A percentile compares a stretch with the other conserved stretches of the same genome.
Conservation (phyloP, 2,113 vertebrate species). For the Takifugu flavidus region DNA sequence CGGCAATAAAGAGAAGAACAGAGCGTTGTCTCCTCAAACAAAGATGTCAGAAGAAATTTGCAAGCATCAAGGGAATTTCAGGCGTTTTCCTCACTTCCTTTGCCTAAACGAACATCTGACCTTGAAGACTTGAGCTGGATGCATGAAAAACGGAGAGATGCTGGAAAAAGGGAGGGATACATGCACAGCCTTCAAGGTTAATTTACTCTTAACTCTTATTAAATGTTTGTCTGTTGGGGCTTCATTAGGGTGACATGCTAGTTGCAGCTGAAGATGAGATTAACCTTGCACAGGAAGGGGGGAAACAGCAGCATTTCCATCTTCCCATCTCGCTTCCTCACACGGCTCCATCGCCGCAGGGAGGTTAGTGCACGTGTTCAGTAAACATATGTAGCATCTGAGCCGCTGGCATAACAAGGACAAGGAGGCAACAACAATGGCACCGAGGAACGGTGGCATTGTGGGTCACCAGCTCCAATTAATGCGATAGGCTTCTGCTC, state of each 20-base stretch:
- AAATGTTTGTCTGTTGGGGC: conserved; percentile 77
- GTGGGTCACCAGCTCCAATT: conserved; percentile 40
- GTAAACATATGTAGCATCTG: conserved; percentile 61
- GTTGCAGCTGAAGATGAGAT: conserved; percentile 66
- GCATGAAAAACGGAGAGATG: conserved; percentile 29
- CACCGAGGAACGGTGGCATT: conserved; percentile 11
- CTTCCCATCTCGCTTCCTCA: conserved; percentile 53
- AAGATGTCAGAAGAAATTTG: conserved; percentile 63
- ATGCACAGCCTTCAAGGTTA: conserved; percentile 78
- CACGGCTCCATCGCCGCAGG: conserved; percentile 38
- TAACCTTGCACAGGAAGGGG: conserved; percentile 69
- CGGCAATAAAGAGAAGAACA: conserved; percentile 43
- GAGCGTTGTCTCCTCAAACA: conserved; percentile 42
- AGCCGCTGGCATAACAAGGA: conserved; percentile 64
- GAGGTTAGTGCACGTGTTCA: conserved; percentile 42
- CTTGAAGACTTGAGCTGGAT: conserved; percentile 68
- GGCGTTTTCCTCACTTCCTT: conserved; percentile 60
- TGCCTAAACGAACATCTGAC: conserved; percentile 67
- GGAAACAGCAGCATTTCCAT: conserved; percentile 22
- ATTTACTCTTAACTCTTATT: conserved; percentile 83
- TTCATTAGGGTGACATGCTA: conserved; percentile 77
- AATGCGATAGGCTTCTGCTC: conserved; percentile 12
- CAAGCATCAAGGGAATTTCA: conserved; percentile 50
- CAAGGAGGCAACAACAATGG: conserved; percentile 27
- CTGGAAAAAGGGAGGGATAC: conserved; percentile 46